Conservation (phyloP, 2,888 invertebrate species). For the Abscondita cerata region DNA sequence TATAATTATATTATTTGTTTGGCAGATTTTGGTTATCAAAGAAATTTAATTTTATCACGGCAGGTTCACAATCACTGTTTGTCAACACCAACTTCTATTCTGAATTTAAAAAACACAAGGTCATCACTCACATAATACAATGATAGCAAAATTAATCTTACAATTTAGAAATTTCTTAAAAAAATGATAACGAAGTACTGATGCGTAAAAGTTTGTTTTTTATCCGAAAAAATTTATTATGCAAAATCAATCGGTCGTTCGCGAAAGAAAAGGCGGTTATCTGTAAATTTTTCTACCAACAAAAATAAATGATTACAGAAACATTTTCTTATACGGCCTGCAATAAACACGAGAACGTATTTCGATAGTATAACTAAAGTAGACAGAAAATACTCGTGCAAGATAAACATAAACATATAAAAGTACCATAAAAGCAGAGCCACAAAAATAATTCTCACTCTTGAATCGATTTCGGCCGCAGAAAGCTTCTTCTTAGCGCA, state of each 20-base stretch:
- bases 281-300: not conserved
- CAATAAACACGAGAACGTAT: conserved; percentile 20
- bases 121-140: too few relatives aligned
- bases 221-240: not conserved
- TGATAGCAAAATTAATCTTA: too few relatives aligned
- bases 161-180: too few relatives aligned
- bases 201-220: conserved; percentile 3
- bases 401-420: conserved; percentile 51
- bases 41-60: too few relatives aligned
- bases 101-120: too few relatives aligned
- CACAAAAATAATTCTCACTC: conserved; percentile 54
- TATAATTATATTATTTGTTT: too few relatives aligned
- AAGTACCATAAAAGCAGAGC: conserved; percentile 50
- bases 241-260: not conserved
- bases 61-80: too few relatives aligned
- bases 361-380: conserved; percentile 16
- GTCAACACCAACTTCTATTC: too few relatives aligned
- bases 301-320: conserved; percentile 16
- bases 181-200: too few relatives aligned
- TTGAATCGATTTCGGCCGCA: conserved; percentile 50
- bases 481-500: conserved; percentile 51
- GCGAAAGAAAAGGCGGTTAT: not conserved
- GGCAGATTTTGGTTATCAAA: too few relatives aligned
- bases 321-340: conserved; percentile 17
- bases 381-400: conserved; percentile 23